Conservation (phyloP, 2,113 vertebrate genomes). For the Gallinago paraguaiae region DNA sequence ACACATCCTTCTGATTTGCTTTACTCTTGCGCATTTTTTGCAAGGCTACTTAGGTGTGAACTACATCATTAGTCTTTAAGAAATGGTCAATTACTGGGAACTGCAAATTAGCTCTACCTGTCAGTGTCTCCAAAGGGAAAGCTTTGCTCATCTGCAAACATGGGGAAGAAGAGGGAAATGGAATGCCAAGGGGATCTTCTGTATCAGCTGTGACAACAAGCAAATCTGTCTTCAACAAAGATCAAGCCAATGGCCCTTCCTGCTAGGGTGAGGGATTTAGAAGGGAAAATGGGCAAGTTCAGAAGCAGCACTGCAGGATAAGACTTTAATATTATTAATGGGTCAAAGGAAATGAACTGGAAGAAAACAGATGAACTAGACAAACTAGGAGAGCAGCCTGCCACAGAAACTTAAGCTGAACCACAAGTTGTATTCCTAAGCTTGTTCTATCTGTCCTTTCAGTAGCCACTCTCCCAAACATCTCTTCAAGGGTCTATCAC, state of each 20-base stretch:
- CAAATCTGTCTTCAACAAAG: conserved; percentile 40
- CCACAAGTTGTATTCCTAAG: not conserved
- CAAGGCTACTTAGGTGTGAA: conserved; percentile 44
- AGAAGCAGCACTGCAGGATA: not conserved
- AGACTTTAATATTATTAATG: not conserved
- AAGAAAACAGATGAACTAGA: not conserved
- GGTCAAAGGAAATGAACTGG: not conserved
- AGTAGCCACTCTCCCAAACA: not conserved
- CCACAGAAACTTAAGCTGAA: not conserved
- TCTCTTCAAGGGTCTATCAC: not conserved
- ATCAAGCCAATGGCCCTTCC: not conserved
- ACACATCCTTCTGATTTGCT: conserved; percentile 30
- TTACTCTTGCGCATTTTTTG: conserved; percentile 18
- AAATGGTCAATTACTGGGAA: conserved; percentile 58
- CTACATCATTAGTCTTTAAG: conserved; percentile 65
- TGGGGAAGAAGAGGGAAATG: not conserved
- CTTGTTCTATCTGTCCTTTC: not conserved
- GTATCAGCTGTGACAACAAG: conserved; percentile 47
- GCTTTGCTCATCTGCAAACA: conserved; percentile 5
- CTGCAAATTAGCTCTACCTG: conserved; percentile 61
- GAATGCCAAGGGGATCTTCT: conserved; percentile 11
- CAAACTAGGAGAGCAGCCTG: not conserved
- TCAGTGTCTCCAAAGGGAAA: conserved; percentile 51
- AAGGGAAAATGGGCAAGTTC: conserved; percentile 10
- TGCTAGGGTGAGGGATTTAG: not conserved